Evolutionary conservation across 2,888 invertebrate species (phyloP).

Genomic region (Drosophila borborema): DNA sequence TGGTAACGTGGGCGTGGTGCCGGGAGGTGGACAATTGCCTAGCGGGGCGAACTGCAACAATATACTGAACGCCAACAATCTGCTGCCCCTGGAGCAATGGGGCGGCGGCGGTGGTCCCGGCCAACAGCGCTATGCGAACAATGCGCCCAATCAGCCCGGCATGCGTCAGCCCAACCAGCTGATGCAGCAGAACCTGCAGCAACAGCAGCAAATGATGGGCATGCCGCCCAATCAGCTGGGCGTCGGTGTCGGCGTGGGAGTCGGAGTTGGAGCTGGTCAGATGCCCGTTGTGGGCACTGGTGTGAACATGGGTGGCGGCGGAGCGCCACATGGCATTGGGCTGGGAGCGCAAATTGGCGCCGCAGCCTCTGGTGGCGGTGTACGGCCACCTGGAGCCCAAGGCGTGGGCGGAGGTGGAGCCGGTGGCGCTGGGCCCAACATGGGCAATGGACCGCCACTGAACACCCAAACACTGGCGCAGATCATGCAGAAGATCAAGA

Average conservation of each 20-base stretch:
- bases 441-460: conserved; percentile 80
- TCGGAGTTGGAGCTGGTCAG: conserved; percentile 52
- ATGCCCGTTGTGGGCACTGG: conserved; percentile 68
- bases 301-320: conserved; percentile 74
- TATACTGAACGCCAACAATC: conserved; percentile 85
- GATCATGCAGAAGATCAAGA: conserved; percentile 95
- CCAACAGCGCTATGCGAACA: conserved; percentile 82
- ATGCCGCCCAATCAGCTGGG: conserved; percentile 83
- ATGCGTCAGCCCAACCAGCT: conserved; percentile 86
- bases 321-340: conserved; percentile 62
- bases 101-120: conserved; percentile 81
- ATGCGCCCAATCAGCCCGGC: conserved; percentile 44
- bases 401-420: conserved; percentile 73
- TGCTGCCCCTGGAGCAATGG: conserved; percentile 87
- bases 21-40: conserved; percentile 54
- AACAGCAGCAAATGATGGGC: conserved; percentile 84
- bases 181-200: conserved; percentile 84
- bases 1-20: conserved; percentile 66
- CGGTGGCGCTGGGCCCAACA: conserved; percentile 67
- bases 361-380: conserved; percentile 61
- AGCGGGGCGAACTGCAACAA: conserved; percentile 61
- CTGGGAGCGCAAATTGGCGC: conserved; percentile 73
- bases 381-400: conserved; percentile 85
- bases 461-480: conserved; percentile 91
- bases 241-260: conserved; percentile 42